Conservation (phyloP, 2,113 vertebrate species). For the Calyptommatus sinebrachiatus region DNA sequence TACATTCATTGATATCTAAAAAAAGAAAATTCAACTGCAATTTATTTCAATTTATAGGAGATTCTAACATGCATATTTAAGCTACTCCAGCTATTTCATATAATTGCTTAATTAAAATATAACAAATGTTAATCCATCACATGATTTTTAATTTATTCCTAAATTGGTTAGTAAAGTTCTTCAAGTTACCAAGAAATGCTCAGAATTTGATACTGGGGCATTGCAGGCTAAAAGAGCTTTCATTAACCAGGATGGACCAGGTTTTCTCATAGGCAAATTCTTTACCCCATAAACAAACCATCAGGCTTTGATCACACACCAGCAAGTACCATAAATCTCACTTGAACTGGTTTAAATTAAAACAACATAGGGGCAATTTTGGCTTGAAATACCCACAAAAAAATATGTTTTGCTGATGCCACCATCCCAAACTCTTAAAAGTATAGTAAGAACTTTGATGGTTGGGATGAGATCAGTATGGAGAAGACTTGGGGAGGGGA, state of each 20-base stretch:
- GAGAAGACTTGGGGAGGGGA: too few species aligned
- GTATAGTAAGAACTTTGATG: too few species aligned
- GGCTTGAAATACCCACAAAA: too few species aligned
- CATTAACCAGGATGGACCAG: not conserved
- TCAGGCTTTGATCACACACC: not conserved
- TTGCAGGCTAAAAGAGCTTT: not conserved
- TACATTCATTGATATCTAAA: slow-evolving; percentile 92
- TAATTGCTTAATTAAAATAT: not conserved
- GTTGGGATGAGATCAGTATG: too few species aligned
- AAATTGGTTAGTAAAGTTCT: not conserved
- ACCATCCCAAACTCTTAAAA: too few species aligned
- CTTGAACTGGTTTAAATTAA: too few species aligned
- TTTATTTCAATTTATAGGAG: not conserved
- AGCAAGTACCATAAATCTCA: too few species aligned
- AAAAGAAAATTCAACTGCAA: slow-evolving; percentile 33
- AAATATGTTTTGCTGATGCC: too few species aligned
- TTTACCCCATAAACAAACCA: not conserved
- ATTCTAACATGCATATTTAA: not conserved
- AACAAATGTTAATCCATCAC: not conserved
- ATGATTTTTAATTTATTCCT: not conserved
- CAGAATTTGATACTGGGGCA: not conserved
- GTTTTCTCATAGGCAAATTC: not conserved
- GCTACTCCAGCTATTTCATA: not conserved
- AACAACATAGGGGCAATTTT: too few species aligned
- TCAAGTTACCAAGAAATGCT: not conserved